Conservation (phyloP, 1,140 invertebrate species). For the Heterodera carotae region DNA sequence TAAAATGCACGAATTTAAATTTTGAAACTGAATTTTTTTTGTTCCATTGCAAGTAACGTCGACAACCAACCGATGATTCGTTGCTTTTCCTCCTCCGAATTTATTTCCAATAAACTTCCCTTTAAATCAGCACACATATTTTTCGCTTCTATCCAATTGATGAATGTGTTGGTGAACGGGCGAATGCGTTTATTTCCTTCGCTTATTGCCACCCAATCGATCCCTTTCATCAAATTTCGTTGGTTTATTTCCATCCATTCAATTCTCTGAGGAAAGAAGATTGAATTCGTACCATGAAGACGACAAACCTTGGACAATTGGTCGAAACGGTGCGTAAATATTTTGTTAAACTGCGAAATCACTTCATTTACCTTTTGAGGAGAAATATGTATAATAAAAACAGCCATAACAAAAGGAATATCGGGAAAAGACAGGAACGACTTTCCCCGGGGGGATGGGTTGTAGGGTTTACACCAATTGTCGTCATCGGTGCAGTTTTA, state of each 20-base stretch:
- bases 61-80: constrained; percentile 37
- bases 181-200: constrained; percentile 41
- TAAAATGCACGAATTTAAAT: too few species aligned
- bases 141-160: constrained; percentile 41
- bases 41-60: too few species aligned
- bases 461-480: too few species aligned
- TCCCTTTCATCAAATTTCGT: constrained; percentile 48
- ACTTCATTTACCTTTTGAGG: constrained; percentile 32
- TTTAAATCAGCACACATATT: constrained; percentile 34
- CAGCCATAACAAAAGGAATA: too few species aligned
- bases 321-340: constrained; percentile 35
- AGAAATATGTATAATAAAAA: constrained; percentile 1
- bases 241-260: constrained; percentile 47
- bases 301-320: constrained; percentile 27
- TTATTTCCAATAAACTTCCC: constrained; percentile 39
- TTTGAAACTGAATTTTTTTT: too few species aligned
- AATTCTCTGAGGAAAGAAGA: constrained; percentile 30
- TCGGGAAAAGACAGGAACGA: too few species aligned
- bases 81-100: constrained; percentile 42
- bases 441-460: neutral
- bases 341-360: constrained; percentile 33
- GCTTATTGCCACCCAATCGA: constrained; percentile 18
- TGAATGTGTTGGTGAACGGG: constrained; percentile 23
- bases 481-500: too few species aligned
- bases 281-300: neutral